phyloP scores from a whole-genome alignment of 2,797 vertebrate species.

The Sebastes paucispinis region DNA sequence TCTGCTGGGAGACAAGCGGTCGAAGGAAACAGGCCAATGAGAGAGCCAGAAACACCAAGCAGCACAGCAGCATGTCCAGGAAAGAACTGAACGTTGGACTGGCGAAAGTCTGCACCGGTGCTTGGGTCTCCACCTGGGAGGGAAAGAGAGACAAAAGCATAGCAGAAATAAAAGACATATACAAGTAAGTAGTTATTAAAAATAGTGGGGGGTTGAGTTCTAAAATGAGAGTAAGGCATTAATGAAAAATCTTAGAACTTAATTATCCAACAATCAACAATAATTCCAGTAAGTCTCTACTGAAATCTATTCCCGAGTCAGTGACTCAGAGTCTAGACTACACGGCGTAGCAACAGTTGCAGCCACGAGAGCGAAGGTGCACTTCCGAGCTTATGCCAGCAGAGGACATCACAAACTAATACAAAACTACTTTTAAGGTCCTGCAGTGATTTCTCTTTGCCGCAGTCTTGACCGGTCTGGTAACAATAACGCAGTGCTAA shows the following conservation, averaged over 20 bases:
- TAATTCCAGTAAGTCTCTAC: neutral
- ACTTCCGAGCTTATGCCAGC: constrained; percentile 57
- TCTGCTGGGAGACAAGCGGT: constrained; percentile 76
- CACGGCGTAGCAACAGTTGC: neutral
- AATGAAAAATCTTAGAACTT: neutral
- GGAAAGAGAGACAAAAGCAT: neutral
- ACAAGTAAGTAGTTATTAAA: neutral
- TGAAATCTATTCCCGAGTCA: neutral
- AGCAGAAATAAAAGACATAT: neutral
- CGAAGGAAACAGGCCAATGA: constrained; percentile 93
- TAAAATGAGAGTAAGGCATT: neutral
- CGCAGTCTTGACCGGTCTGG: constrained; percentile 73
- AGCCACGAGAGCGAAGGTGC: neutral
- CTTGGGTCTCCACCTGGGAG: constrained; percentile 77
- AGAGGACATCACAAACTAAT: constrained; percentile 84
- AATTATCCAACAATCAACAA: neutral
- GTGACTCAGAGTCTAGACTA: neutral
- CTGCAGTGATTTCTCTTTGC: constrained; percentile 78
- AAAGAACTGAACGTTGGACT: constrained; percentile 96
- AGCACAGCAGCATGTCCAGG: constrained; percentile 93
- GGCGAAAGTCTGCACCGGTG: constrained; percentile 91
- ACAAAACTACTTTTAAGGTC: constrained; percentile 32
- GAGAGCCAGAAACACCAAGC: constrained; percentile 90
- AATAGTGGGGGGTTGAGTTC: neutral
- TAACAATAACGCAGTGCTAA: constrained; percentile 47